Evolutionary conservation across 2,113 vertebrate genomes (phyloP).

Genomic region (Andinoacara biseriatus): DNA sequence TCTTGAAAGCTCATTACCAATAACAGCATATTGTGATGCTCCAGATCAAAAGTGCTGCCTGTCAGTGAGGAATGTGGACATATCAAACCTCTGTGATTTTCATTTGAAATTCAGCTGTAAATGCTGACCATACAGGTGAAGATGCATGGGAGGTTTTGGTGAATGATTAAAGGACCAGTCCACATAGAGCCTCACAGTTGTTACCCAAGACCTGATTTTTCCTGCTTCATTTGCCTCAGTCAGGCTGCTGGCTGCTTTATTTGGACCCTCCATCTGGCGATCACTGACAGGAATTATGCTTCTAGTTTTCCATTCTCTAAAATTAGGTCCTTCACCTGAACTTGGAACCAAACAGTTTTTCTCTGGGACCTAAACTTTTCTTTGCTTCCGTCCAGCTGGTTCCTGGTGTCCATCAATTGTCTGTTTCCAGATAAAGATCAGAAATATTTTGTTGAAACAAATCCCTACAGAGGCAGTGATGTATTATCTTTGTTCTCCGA

Average conservation of each 20-base stretch:
- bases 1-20: neutral
- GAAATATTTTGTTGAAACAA: rapidly evolving
- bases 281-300: neutral
- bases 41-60: neutral
- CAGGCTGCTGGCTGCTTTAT: conserved; percentile 3
- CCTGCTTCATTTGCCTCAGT: conserved; percentile 12
- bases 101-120: neutral
- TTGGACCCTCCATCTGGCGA: conserved; percentile 1
- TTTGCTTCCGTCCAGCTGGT: neutral
- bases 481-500: neutral
- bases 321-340: neutral
- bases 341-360: neutral
- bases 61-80: neutral
- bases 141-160: neutral
- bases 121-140: neutral
- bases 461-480: neutral
- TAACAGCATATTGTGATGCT: neutral
- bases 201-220: conserved; percentile 38
- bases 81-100: neutral
- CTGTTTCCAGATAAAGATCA: conserved; percentile 13
- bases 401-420: neutral
- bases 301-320: conserved; percentile 18
- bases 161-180: conserved; percentile 40
- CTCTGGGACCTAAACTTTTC: neutral
- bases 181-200: neutral